Base-by-base conservation (phyloP, 1,140 invertebrate genomes). In the Bombus waltoni region DNA sequence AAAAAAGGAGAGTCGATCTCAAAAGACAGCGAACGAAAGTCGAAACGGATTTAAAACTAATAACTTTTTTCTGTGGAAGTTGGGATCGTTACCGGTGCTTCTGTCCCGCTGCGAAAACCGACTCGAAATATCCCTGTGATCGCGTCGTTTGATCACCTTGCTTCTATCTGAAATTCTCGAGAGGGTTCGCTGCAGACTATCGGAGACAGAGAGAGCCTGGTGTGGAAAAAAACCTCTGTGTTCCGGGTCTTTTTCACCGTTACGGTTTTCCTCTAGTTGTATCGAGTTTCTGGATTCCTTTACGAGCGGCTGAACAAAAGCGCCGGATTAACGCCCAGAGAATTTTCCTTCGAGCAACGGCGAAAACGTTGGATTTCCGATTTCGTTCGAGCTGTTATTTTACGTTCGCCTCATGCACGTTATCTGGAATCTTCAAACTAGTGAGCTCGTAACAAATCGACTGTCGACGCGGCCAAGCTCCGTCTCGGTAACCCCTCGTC, bases 371-470 rank as follows among this genome's bases (percentile, higher is more conserved):
- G 38, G 42, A 75, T 77, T 62, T 85, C n/a, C 81, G 62, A 87
- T 88, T 81, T 89, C 53, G 68, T 74, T 25, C 44, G 18, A 40
- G 76, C 70, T 81, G 44, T 57, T 57, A 44, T 72, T 85, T 81
- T 66, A 72, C 44, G 18, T 22, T 53, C 62, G 47, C 25, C 40
- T 47, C 76, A 53, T 47, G 65, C 53, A 38, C 62, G 75, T 73
- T 47, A 66, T 53, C 15, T 44, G 6, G 40, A 57, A 53, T 53
- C 47, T 53, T 53, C 47, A 22, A 53, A 53, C 47, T 18, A 53
- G 18, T 8, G 6, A 53, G 6, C 47, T 53, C 47, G 47, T 8
- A 53, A 53, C 22, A 88, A 88, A 87, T 57, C 25, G 28, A 13
- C 73, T 44, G 65, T 65, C 71, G 66, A 57, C 32, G 22, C 57